phyloP scores from a whole-genome alignment of 1,140 invertebrate genomes.

The Orchesella cincta region DNA sequence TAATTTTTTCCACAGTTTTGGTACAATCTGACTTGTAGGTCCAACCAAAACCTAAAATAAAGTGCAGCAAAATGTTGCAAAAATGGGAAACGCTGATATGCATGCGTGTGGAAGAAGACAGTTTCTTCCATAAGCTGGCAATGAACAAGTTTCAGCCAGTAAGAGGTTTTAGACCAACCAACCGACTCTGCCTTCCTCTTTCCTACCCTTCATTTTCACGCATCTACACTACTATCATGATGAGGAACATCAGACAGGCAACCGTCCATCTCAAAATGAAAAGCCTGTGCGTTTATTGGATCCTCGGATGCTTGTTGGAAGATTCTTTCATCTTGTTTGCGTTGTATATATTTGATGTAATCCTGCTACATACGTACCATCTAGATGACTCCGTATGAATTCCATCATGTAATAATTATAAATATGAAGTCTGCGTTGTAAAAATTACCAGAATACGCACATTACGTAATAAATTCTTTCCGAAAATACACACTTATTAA shows the following conservation, averaged over 20 bases:
- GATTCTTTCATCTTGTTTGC: neutral
- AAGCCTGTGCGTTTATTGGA: constrained; percentile 8
- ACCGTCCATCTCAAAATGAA: constrained; percentile 19
- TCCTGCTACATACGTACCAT: too few species aligned
- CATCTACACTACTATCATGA: neutral
- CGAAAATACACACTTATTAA: too few species aligned
- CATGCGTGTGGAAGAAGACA: too few species aligned
- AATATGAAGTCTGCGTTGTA: too few species aligned
- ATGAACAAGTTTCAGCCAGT: neutral
- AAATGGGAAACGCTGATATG: too few species aligned
- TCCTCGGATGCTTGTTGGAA: constrained; percentile 3
- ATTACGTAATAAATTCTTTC: too few species aligned
- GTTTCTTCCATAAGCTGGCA: neutral
- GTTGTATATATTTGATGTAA: neutral
- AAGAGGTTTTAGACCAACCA: neutral
- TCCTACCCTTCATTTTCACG: constrained; percentile 2
- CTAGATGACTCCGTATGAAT: neutral
- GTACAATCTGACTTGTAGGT: too few species aligned
- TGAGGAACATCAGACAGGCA: neutral
- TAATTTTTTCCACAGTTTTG: too few species aligned
- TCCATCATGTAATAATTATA: neutral
- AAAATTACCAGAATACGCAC: too few species aligned
- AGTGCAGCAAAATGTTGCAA: too few species aligned
- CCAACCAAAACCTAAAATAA: too few species aligned
- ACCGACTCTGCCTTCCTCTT: neutral